These are phyloP conservation scores for Drosophila multiciliata DNA, from an alignment of 2,888 invertebrate genomes.

Conservation along the genomic window DNA sequence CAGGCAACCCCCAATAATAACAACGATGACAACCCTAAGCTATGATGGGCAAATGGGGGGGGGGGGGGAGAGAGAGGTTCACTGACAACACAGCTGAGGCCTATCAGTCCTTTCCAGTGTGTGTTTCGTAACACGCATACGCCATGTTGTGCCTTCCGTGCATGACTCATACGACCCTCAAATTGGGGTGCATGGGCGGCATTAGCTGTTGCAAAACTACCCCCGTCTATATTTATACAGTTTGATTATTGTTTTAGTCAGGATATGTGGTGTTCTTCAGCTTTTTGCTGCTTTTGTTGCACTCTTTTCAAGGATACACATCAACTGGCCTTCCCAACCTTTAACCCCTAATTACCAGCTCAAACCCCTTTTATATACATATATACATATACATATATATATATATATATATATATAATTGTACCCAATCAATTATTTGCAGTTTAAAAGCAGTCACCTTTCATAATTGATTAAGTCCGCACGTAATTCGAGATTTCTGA, in stretches of 20 bases:
- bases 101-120: conserved; percentile 18
- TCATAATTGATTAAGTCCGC: conserved; percentile 54
- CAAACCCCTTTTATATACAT: not conserved
- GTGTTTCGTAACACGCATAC: conserved; percentile 50
- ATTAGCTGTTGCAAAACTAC: conserved; percentile 44
- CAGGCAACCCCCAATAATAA: conserved; percentile 52
- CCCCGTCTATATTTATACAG: conserved; percentile 47
- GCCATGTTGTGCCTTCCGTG: conserved; percentile 50
- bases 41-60: not conserved
- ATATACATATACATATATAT: not conserved
- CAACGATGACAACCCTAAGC: conserved; percentile 15
- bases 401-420: not conserved
- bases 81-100: conserved; percentile 13
- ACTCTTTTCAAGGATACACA: conserved; percentile 36
- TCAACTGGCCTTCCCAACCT: not conserved
- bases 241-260: conserved; percentile 34
- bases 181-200: not conserved
- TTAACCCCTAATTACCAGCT: not conserved
- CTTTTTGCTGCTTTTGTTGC: not conserved
- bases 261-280: conserved; percentile 12
- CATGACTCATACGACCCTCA: conserved; percentile 58
- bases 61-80: not conserved
- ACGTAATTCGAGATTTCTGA: conserved; percentile 15
- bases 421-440: conserved; percentile 44
- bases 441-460: conserved; percentile 27